Percentiles rank a stretch among this genome's conserved stretches.
phyloP scores from a whole-genome alignment of 1,140 invertebrate species.

The Plutomurus gul region DNA sequence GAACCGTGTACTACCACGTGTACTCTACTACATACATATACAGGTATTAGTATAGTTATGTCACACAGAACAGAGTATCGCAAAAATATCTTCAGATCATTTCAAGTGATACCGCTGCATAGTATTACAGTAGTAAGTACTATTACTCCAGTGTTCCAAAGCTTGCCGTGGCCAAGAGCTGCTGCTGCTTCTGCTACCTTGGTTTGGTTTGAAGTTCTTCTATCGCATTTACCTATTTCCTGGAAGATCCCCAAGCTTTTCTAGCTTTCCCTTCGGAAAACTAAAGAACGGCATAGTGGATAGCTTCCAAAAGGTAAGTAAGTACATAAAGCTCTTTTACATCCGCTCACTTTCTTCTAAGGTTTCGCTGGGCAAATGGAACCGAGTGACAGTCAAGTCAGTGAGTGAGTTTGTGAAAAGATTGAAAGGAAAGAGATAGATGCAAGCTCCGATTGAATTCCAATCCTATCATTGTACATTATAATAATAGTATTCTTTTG shows the following conservation, averaged over 20 bases:
- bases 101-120: background rate
- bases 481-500: constrained; percentile 22
- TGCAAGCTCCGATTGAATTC: constrained; percentile 17
- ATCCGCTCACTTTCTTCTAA: background rate
- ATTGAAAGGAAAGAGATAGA: constrained; percentile 25
- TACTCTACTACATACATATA: too few relatives aligned
- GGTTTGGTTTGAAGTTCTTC: too few relatives aligned
- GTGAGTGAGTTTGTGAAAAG: background rate
- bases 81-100: background rate
- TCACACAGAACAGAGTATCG: background rate
- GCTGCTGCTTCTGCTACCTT: too few relatives aligned
- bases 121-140: background rate
- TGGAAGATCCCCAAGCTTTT: background rate
- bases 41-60: too few relatives aligned
- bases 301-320: background rate
- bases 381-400: background rate
- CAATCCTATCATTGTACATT: constrained; percentile 2
- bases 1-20: too few relatives aligned
- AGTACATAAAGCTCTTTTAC: background rate
- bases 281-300: background rate
- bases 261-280: background rate
- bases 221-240: background rate
- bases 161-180: too few relatives aligned
- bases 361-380: background rate
- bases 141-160: too few relatives aligned